Percentiles rank a stretch among this genome's conserved stretches.
These are phyloP conservation scores for Notolepis coatsorum DNA, from an alignment of 2,797 vertebrate genomes.

Conservation along the genomic window DNA sequence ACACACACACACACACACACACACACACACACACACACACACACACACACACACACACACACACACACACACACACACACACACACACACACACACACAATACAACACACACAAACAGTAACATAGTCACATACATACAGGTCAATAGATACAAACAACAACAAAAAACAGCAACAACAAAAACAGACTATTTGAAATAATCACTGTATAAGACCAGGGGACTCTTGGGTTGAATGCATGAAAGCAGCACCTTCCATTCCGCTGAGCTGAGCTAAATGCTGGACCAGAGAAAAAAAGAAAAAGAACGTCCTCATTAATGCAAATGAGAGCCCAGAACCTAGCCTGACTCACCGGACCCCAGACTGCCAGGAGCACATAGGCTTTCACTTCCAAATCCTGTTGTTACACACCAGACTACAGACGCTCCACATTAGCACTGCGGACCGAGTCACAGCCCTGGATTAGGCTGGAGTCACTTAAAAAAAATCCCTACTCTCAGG, in stretches of 20 bases:
- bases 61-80: background rate
- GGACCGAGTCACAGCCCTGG: slow-evolving; percentile 72
- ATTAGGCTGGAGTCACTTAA: slow-evolving; percentile 72
- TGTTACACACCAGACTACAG: slow-evolving; percentile 73
- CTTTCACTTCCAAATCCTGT: slow-evolving; percentile 82
- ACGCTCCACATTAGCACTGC: slow-evolving; percentile 68
- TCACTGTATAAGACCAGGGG: slow-evolving; percentile 53
- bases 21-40: slow-evolving; percentile 31
- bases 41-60: slow-evolving; percentile 64
- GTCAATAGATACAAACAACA: background rate
- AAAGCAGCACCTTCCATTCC: slow-evolving; percentile 53
- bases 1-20: slow-evolving; percentile 22
- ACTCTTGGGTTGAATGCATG: slow-evolving; percentile 61
- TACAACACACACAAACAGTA: slow-evolving; percentile 54
- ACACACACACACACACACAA: slow-evolving; percentile 28
- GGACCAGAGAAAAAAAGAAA: slow-evolving; percentile 44
- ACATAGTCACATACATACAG: slow-evolving; percentile 50
- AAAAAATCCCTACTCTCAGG: slow-evolving; percentile 66
- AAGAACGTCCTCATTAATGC: slow-evolving; percentile 87
- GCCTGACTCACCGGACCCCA: slow-evolving; percentile 79
- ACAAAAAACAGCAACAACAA: background rate
- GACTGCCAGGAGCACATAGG: slow-evolving; percentile 72
- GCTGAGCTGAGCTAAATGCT: slow-evolving; percentile 64
- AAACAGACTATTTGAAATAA: slow-evolving; percentile 39
- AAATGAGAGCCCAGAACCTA: slow-evolving; percentile 88